Evolutionary conservation across 2,113 vertebrate genomes (phyloP).

Genomic region (Strigops habroptila): DNA sequence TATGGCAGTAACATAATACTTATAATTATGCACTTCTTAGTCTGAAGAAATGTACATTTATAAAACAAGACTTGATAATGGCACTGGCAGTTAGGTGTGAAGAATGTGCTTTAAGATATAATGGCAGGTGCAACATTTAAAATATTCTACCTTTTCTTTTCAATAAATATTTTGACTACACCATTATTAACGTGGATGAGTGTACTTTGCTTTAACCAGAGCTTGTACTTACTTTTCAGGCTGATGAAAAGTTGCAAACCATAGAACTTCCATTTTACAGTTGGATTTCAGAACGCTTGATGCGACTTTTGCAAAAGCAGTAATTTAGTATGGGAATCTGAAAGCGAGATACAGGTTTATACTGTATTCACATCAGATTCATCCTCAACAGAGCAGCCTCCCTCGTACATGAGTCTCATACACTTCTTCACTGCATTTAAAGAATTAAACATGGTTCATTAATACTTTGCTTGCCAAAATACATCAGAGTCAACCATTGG

Average conservation of each 20-base stretch:
- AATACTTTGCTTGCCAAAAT: constrained; percentile 55
- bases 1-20: constrained; percentile 82
- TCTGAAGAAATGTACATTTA: constrained; percentile 74
- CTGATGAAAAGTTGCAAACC: constrained; percentile 44
- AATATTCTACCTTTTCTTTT: constrained; percentile 69
- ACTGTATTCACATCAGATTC: constrained; percentile 4
- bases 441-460: neutral
- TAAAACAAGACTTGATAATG: constrained; percentile 74
- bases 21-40: constrained; percentile 77
- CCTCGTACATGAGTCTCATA: neutral
- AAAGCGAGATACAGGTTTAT: constrained; percentile 30
- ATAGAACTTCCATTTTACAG: constrained; percentile 42
- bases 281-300: constrained; percentile 1
- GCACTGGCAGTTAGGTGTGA: constrained; percentile 81
- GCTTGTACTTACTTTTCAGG: constrained; percentile 51
- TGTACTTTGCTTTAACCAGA: constrained; percentile 65
- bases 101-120: constrained; percentile 73
- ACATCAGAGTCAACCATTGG: constrained; percentile 36
- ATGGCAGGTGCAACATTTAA: constrained; percentile 74
- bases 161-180: constrained; percentile 79
- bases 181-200: constrained; percentile 52
- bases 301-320: constrained; percentile 33
- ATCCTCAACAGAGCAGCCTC: constrained; percentile 41
- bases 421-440: constrained; percentile 33
- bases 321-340: constrained; percentile 17